A percentile compares a stretch with the other conserved stretches of the same genome.
These are phyloP conservation scores for Vollenhovia emeryi DNA, from an alignment of 1,140 invertebrate genomes.

Conservation along the genomic window DNA sequence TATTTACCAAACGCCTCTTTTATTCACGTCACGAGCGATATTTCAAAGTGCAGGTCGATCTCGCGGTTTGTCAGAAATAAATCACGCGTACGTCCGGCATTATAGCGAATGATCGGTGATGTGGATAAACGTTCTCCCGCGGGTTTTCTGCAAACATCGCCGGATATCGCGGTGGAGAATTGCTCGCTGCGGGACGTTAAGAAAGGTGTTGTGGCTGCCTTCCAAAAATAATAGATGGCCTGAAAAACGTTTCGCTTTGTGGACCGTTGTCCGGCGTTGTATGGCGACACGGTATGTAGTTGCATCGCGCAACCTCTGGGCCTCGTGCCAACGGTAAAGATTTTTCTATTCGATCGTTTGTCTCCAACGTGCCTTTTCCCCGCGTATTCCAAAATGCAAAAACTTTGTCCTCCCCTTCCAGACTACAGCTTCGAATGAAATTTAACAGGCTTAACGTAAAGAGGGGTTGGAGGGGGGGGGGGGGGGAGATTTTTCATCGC, in stretches of 20 bases:
- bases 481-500: background rate
- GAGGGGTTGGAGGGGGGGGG: no score
- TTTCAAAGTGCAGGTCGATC: background rate
- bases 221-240: constrained; percentile 71
- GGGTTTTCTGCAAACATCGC: background rate
- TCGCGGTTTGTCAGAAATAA: constrained; percentile 24
- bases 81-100: constrained; percentile 26
- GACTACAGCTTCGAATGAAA: no score
- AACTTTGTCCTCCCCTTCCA: no score
- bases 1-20: background rate
- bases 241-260: constrained; percentile 64
- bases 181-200: constrained; percentile 51
- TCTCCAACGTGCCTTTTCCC: background rate
- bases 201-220: constrained; percentile 57
- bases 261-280: background rate
- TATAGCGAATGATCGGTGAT: background rate
- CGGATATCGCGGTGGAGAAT: constrained; percentile 15
- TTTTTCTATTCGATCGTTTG: background rate
- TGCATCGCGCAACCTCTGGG: background rate
- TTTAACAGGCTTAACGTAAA: background rate
- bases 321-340: background rate
- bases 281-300: background rate
- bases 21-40: background rate
- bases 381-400: background rate
- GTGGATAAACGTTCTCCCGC: background rate